Conservation (phyloP, 2,113 vertebrate genomes). For the Ageneiosus marmoratus region DNA sequence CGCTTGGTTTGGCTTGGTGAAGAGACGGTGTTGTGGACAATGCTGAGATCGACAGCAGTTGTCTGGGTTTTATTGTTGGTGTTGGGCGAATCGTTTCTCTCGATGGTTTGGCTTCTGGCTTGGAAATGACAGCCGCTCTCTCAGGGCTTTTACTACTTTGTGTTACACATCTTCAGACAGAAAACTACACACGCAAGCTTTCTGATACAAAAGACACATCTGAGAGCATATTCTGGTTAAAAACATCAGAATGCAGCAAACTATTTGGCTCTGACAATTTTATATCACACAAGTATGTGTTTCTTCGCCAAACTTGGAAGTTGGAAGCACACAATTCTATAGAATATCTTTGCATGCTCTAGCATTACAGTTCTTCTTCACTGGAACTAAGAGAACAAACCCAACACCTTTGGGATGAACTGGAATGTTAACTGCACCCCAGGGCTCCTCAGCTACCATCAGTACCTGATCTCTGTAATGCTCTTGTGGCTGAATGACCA, state of each 20-base stretch:
- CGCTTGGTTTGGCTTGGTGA: constrained; percentile 2
- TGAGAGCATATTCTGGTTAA: not conserved
- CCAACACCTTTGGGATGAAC: no score
- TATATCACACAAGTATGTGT: not conserved
- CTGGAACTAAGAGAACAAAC: no score
- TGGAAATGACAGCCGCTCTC: constrained; percentile 8
- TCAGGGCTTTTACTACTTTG: not conserved
- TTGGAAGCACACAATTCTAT: no score
- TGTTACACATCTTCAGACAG: not conserved
- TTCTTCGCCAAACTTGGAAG: no score
- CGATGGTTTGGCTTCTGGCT: constrained; percentile 18
- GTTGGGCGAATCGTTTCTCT: constrained; percentile 8
- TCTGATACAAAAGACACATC: no score
- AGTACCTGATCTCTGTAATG: no score
- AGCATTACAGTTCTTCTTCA: not conserved
- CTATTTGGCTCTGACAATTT: no score
- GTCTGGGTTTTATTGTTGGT: constrained; percentile 13
- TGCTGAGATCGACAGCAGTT: constrained; percentile 15
- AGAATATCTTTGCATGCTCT: not conserved
- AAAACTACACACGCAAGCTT: not conserved
- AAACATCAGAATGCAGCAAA: not conserved
- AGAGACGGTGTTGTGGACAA: not conserved
- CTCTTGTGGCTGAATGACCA: no score
- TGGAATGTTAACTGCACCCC: no score
- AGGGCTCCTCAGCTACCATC: no score